phyloP scores from a whole-genome alignment of 2,888 invertebrate genomes.

The Eurytoma californica region DNA sequence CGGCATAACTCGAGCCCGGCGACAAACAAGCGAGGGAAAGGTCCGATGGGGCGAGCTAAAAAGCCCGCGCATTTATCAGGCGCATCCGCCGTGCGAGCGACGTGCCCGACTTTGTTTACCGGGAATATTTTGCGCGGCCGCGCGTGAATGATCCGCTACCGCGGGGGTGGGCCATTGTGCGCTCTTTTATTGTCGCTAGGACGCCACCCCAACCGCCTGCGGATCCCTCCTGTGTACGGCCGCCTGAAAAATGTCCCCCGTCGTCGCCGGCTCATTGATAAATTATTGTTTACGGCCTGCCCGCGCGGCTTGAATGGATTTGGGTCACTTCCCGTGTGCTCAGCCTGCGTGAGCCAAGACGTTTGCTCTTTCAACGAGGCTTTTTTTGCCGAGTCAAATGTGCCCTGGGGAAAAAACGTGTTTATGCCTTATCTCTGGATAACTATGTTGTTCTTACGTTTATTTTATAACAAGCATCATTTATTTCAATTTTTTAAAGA shows the following conservation, averaged over 20 bases:
- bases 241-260: not conserved
- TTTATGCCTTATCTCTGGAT: not conserved
- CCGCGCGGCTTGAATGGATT: slow-evolving; percentile 1
- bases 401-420: not conserved
- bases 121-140: not conserved
- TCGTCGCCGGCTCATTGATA: slow-evolving; percentile 1
- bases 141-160: not conserved
- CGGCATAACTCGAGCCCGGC: no score
- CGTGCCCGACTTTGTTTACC: not conserved
- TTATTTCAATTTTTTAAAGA: no score
- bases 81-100: no score
- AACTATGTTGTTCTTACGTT: no score
- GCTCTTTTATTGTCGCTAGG: not conserved
- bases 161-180: not conserved
- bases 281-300: slow-evolving; percentile 19
- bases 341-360: not conserved
- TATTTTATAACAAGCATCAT: no score
- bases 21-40: no score
- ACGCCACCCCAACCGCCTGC: no score
- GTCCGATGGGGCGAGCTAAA: no score
- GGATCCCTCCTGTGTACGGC: no score
- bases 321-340: slow-evolving; percentile 6
- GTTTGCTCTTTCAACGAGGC: not conserved
- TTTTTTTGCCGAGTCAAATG: not conserved
- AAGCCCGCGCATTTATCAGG: no score